phyloP scores from a whole-genome alignment of 35 echinoderm and acorn worm genomes.

The Apostichopus californicus region DNA sequence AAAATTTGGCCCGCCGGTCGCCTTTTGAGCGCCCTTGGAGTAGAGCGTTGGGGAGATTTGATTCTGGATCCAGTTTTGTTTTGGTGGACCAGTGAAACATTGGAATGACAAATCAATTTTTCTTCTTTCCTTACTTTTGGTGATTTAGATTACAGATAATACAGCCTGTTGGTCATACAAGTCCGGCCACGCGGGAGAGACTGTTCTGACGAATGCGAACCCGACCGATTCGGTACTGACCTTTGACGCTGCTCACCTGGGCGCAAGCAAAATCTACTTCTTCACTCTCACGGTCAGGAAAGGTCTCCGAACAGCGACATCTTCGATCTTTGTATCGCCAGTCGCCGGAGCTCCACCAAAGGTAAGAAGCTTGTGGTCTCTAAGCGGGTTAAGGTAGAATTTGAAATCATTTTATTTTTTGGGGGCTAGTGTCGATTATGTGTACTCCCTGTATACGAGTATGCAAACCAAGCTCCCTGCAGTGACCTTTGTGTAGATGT shows the following conservation, averaged over 20 bases:
- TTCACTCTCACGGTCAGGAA: conserved; percentile 42
- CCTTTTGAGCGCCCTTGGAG: too few relatives aligned
- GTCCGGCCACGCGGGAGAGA: conserved; percentile 6
- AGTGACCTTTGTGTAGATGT: not conserved
- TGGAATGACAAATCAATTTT: too few relatives aligned
- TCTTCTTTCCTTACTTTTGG: too few relatives aligned
- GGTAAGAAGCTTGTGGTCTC: conserved; percentile 20
- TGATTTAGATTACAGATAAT: conserved; percentile 40
- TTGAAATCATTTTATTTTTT: too few relatives aligned
- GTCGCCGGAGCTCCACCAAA: conserved; percentile 45
- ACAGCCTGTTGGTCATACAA: conserved; percentile 52
- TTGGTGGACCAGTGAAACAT: too few relatives aligned
- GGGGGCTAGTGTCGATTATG: too few relatives aligned
- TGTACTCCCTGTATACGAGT: too few relatives aligned
- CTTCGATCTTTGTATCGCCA: conserved; percentile 16
- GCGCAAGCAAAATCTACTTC: conserved; percentile 44
- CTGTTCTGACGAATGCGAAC: not conserved
- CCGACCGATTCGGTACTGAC: not conserved
- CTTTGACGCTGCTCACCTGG: conserved; percentile 35
- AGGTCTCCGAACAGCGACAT: not conserved
- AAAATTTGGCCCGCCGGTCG: too few relatives aligned
- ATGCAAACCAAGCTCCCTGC: not conserved
- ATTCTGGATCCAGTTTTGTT: too few relatives aligned
- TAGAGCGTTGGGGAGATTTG: too few relatives aligned
- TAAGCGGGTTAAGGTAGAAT: too few relatives aligned